Base-by-base conservation (phyloP, 2,888 invertebrate genomes). In the Melanargia galathea region DNA sequence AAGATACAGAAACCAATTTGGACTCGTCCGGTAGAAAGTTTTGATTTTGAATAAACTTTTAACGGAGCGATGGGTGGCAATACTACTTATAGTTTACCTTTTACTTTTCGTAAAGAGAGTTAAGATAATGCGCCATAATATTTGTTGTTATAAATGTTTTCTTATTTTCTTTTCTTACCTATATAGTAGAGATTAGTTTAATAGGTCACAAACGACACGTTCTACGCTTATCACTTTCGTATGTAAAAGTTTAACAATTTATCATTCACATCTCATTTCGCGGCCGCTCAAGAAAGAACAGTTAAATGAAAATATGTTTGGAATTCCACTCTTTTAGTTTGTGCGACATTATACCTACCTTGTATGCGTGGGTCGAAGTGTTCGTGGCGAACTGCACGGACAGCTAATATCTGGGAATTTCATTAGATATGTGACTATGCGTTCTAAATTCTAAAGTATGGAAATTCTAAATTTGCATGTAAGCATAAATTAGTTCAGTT, bases 231-330 rank as follows among this genome's bases (percentile, higher is more conserved):
- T 45, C 35, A 55, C 46, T 46, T 54, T 16, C 38, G 10, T 38
- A 26, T 54, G 52, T 58, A 58, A 63, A 38, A 49, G 55, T 60
- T 56, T 38, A 30, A 60, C 51, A 35, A 46, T 62, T 59, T 57
- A 43, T 64, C 59, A 63, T 60, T 59, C 38, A 61, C 59, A 67
- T 63, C 61, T 63, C 52, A 58, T 60, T 62, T 67, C 57, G 63
- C 61, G 64, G 64, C 64, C 64, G 60, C 58, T 62, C 52, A 61
- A 61, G 45, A 62, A 65, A 71, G 71, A 78, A 87, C 89, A 86
- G 89, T 87, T 87, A 88, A 68, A 76, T 68, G 76, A 73, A 70
- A 77, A 65, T 77, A 84, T 86, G 82, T 85, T 83, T 80, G 63
- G 78, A 81, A 87, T 88, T 86, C 85, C 83, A 69, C 72, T 71